These are phyloP conservation scores for Laterallus jamaicensis DNA, from an alignment of 2,113 vertebrate species.

Conservation along the genomic window DNA sequence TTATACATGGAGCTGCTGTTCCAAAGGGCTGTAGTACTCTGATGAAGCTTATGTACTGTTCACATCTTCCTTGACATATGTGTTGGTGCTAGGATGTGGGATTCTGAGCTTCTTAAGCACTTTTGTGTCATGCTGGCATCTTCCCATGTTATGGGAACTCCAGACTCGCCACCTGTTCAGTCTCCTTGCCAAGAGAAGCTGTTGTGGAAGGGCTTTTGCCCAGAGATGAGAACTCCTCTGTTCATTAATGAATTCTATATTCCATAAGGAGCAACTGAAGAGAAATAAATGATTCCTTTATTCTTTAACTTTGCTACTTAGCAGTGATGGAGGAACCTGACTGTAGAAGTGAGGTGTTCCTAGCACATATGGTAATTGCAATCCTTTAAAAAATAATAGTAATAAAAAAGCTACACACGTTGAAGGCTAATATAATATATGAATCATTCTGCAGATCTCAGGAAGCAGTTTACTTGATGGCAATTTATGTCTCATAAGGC, in stretches of 20 bases:
- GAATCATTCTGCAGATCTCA: not conserved
- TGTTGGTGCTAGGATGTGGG: constrained; percentile 31
- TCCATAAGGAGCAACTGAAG: not conserved
- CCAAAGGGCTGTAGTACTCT: not conserved
- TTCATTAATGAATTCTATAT: constrained; percentile 41
- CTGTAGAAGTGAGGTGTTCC: not conserved
- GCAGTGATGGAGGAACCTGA: not conserved
- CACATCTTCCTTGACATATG: constrained; percentile 34
- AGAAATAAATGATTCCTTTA: constrained; percentile 3
- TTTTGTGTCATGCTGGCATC: constrained; percentile 35
- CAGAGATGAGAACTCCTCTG: not conserved
- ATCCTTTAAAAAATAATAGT: not conserved
- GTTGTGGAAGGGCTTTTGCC: constrained; percentile 31
- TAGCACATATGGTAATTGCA: not conserved
- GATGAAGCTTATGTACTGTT: not conserved
- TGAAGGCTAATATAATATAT: not conserved
- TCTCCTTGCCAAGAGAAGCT: constrained; percentile 29
- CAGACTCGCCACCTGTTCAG: constrained; percentile 53
- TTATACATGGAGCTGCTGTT: not conserved
- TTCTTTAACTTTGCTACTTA: not conserved
- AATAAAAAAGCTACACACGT: not conserved
- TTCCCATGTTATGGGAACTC: constrained; percentile 32
- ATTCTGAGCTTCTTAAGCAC: constrained; percentile 14
- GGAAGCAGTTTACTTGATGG: not conserved
- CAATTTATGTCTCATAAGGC: not conserved